Evolutionary conservation across 2,888 invertebrate species (phyloP), one percentile per base, ranked within the genome.

Genomic region (Ennomos erosarius): DNA sequence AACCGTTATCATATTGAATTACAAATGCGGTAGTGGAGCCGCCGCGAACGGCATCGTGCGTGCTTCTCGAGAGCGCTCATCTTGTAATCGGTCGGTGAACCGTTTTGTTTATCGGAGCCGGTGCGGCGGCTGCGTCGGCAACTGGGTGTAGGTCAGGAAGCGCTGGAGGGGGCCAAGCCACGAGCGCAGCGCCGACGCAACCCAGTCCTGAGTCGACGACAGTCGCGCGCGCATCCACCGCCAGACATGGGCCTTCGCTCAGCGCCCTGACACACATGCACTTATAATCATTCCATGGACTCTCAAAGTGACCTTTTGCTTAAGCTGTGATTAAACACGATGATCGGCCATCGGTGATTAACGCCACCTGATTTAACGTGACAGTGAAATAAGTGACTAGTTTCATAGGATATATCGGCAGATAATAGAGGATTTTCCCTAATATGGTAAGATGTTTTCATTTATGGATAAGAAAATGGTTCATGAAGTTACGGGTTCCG

Each of bases 71-170:
- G 75, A 75, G 78, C 73, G 76, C 73, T 76, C 73, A 67, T 74
- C 78, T 73, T 80, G 80, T 85, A 89, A 90, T 92, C 90, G 91
- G 88, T 90, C 90, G 90, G 78, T 88, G 91, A 91, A 91, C 91
- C 89, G 90, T 88, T 26, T 88, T 90, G 90, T 90, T 90, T 90
- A 88, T 88, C 85, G 85, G 79, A 80, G 85, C 78, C 84, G 82
- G 78, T 79, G 82, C 77, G 75, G 73, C 79, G 74, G 78, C 77
- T 75, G 73, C 79, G 75, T 78, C 77, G 72, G 71, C 76, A 74
- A 68, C 79, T 77, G 78, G 86, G 87, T 90, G 88, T 90, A 88
- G 90, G 90, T 90, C 91, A 88, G 81, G 79, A 72, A 79, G 75
- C 13, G 68, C 73, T 78, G 81, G 86, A 74, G 87, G 87, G 85